Percentiles rank a stretch among this genome's conserved stretches.
Conservation (phyloP, 1,140 invertebrate species). For the Diprion similis region DNA sequence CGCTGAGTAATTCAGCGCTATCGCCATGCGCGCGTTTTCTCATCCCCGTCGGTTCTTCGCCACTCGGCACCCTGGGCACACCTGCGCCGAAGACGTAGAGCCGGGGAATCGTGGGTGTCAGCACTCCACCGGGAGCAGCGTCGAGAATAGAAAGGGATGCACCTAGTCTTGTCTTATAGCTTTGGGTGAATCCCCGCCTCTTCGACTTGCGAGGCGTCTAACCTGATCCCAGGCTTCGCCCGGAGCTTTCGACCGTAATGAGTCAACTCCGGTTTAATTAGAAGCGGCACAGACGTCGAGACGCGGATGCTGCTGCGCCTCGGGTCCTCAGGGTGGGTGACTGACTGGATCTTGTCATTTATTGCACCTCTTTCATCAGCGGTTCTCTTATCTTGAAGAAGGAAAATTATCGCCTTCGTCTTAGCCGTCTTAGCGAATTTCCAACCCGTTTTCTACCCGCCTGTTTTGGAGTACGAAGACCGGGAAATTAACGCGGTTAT, state of each 20-base stretch:
- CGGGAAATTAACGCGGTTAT: too few relatives aligned
- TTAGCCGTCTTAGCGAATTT: too few relatives aligned
- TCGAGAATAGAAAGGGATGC: too few relatives aligned
- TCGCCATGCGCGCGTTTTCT: not conserved
- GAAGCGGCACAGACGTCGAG: constrained; percentile 20
- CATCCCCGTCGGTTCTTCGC: too few relatives aligned
- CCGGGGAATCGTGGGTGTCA: too few relatives aligned
- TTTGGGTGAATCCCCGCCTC: too few relatives aligned
- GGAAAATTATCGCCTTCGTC: not conserved
- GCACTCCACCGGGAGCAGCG: too few relatives aligned
- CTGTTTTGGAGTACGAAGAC: too few relatives aligned
- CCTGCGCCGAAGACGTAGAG: too few relatives aligned
- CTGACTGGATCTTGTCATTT: not conserved
- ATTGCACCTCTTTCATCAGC: constrained; percentile 1
- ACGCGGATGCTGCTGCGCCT: not conserved
- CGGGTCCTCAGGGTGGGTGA: not conserved
- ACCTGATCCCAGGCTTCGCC: not conserved
- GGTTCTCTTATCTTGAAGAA: not conserved
- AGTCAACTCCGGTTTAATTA: constrained; percentile 41
- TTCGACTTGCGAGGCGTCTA: not conserved
- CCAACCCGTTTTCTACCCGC: too few relatives aligned
- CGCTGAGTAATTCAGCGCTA: constrained; percentile 18
- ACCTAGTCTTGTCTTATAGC: too few relatives aligned
- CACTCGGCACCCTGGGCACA: not conserved
- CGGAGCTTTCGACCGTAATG: constrained; percentile 29